phyloP scores from a whole-genome alignment of 2,797 vertebrate genomes.

The Glossophaga mutica region DNA sequence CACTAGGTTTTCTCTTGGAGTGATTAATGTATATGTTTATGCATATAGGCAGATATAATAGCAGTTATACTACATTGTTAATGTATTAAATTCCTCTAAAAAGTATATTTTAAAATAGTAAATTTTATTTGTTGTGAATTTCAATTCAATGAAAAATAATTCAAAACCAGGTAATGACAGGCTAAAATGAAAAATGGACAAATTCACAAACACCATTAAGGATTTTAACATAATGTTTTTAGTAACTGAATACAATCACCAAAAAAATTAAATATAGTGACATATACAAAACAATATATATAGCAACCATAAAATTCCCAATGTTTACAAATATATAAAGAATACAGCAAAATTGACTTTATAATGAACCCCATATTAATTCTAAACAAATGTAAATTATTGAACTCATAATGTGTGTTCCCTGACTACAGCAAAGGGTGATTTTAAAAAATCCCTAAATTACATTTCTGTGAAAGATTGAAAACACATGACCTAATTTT shows the following conservation, averaged over 20 bases:
- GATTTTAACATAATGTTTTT: background rate
- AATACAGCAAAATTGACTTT: background rate
- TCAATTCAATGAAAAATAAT: background rate
- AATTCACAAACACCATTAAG: background rate
- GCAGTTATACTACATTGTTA: background rate
- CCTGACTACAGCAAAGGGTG: background rate
- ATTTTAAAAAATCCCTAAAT: background rate
- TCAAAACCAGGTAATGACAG: background rate
- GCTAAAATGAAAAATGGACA: background rate
- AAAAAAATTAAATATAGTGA: background rate
- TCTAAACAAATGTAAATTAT: background rate
- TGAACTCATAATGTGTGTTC: background rate
- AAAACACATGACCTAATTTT: background rate
- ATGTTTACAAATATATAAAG: background rate
- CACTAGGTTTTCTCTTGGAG: background rate
- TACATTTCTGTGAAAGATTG: background rate
- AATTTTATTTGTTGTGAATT: background rate
- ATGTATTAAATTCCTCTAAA: background rate
- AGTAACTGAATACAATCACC: background rate
- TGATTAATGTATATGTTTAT: background rate
- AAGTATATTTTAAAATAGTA: background rate
- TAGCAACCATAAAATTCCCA: background rate
- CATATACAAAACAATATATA: background rate
- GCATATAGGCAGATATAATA: background rate
- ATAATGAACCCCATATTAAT: background rate